These are phyloP conservation scores for Tetramorium bicarinatum DNA, from an alignment of 2,888 invertebrate genomes.

Conservation along the genomic window DNA sequence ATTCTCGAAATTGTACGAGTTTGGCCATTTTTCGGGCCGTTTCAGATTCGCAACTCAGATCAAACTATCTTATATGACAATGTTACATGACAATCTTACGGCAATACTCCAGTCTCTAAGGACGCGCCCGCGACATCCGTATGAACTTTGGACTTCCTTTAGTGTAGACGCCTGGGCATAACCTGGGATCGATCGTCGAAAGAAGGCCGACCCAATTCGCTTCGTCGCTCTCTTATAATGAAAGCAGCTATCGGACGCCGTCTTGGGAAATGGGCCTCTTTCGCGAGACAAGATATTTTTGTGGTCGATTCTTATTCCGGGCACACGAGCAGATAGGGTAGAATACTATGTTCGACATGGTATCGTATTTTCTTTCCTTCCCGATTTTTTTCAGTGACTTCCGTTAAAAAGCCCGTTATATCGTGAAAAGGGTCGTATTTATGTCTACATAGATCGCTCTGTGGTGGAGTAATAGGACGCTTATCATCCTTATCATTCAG, in stretches of 20 bases:
- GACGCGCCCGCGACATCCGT: conserved; percentile 32
- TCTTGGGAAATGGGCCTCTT: conserved; percentile 52
- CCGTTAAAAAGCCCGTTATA: conserved; percentile 12
- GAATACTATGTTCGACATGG: conserved; percentile 42
- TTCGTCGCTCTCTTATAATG: conserved; percentile 34
- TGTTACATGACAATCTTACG: conserved; percentile 44
- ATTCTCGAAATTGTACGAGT: conserved; percentile 8
- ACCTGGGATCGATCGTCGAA: conserved; percentile 65
- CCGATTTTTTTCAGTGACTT: conserved; percentile 13
- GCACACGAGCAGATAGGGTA: conserved; percentile 28
- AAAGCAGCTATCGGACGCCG: conserved; percentile 53
- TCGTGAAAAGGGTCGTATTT: background rate
- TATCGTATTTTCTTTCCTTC: conserved; percentile 44
- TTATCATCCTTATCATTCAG: conserved; percentile 8
- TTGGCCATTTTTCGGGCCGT: conserved; percentile 13
- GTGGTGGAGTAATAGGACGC: conserved; percentile 13
- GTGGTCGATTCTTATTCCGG: conserved; percentile 53
- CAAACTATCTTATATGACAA: conserved; percentile 18
- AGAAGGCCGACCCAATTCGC: conserved; percentile 68
- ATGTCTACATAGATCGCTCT: background rate
- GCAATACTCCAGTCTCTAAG: conserved; percentile 62
- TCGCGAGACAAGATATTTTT: conserved; percentile 53
- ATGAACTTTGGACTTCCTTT: conserved; percentile 61
- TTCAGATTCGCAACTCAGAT: conserved; percentile 44
- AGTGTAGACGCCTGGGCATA: conserved; percentile 52